Conservation (phyloP, 2,888 invertebrate species). For the Sphaeridia pumilis region DNA sequence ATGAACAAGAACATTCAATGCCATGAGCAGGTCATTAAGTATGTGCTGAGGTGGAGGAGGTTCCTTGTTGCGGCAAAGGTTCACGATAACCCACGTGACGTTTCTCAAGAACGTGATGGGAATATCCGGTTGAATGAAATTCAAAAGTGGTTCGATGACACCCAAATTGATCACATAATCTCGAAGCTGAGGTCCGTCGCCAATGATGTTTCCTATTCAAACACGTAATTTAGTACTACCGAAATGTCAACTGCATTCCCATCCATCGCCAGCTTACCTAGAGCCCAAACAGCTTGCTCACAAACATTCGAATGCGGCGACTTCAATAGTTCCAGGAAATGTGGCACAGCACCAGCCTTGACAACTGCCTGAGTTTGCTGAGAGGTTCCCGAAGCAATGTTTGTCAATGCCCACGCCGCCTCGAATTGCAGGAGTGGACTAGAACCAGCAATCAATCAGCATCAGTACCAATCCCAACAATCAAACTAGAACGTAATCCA, state of each 20-base stretch:
- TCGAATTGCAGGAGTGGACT: constrained; percentile 80
- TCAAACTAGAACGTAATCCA: not conserved
- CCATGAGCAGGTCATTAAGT: constrained; percentile 65
- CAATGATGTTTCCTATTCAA: constrained; percentile 78
- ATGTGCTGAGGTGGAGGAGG: constrained; percentile 71
- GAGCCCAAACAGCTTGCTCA: constrained; percentile 90
- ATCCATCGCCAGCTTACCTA: constrained; percentile 48
- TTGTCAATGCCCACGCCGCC: constrained; percentile 94
- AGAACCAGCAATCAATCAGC: constrained; percentile 15
- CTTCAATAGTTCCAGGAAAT: constrained; percentile 59
- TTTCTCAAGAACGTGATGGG: constrained; percentile 60
- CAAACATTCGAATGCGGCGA: constrained; percentile 59
- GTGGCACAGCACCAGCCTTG: constrained; percentile 69
- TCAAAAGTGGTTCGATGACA: constrained; percentile 58
- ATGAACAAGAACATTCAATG: constrained; percentile 82
- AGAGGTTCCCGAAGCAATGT: constrained; percentile 88
- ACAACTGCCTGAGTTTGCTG: constrained; percentile 84
- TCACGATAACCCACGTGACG: constrained; percentile 86
- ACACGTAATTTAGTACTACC: no score
- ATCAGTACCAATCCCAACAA: no score
- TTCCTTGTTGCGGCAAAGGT: constrained; percentile 88
- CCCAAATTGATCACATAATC: constrained; percentile 66
- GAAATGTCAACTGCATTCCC: no score
- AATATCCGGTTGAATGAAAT: constrained; percentile 41
- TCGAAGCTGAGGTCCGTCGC: constrained; percentile 68